Evolutionary conservation across 2,113 vertebrate genomes (phyloP).

Genomic region (Lampris megalopsis): DNA sequence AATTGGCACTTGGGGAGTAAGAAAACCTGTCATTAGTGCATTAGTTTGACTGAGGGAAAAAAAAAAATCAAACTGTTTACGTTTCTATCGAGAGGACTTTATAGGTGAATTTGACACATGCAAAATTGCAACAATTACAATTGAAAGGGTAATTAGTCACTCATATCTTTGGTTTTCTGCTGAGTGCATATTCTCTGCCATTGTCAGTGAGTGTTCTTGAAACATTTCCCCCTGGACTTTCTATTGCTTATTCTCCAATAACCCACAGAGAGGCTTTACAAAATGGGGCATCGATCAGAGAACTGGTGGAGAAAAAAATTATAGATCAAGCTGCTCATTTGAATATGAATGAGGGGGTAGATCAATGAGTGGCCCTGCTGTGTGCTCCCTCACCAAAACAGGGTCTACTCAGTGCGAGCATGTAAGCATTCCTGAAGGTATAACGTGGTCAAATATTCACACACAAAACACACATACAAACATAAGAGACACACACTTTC

Average conservation of each 20-base stretch:
- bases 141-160: slow-evolving; percentile 59
- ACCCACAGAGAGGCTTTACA: slow-evolving; percentile 17
- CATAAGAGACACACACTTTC: background rate
- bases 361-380: slow-evolving; percentile 45
- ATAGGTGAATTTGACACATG: slow-evolving; percentile 31
- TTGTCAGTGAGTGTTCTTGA: slow-evolving; percentile 26
- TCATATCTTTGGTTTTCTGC: slow-evolving; percentile 35
- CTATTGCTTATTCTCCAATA: slow-evolving; percentile 29
- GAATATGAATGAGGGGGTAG: slow-evolving; percentile 58
- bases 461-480: background rate
- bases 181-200: slow-evolving; percentile 31
- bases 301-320: slow-evolving; percentile 14
- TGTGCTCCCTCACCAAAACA: background rate
- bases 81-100: slow-evolving; percentile 41
- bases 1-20: slow-evolving; percentile 51
- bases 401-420: no score
- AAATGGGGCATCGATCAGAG: slow-evolving; percentile 48
- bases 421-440: no score
- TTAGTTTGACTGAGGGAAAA: slow-evolving; percentile 36
- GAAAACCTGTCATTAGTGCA: slow-evolving; percentile 59
- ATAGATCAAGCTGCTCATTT: slow-evolving; percentile 44
- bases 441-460: no score
- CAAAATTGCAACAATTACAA: slow-evolving; percentile 59
- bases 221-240: slow-evolving; percentile 20
- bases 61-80: slow-evolving; percentile 55